Conservation (phyloP, 2,797 vertebrate species). For the Erpetoichthys calabaricus region DNA sequence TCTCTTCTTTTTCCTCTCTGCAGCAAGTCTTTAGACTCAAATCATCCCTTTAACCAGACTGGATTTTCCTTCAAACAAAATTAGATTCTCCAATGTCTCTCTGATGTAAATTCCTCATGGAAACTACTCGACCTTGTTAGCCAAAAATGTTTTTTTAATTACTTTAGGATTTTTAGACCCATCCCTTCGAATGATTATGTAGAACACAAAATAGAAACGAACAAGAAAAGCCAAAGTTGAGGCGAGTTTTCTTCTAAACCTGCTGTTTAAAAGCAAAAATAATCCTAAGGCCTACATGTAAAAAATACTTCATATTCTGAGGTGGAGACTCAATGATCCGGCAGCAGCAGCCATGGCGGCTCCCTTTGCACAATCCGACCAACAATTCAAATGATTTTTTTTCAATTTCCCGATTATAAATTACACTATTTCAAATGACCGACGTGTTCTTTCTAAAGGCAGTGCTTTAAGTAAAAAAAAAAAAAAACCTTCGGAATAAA, state of each 20-base stretch:
- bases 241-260: too few species aligned
- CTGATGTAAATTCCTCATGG: too few species aligned
- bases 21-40: slow-evolving; percentile 25
- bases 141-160: too few species aligned
- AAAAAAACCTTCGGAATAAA: too few species aligned
- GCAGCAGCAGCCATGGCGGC: slow-evolving; percentile 61
- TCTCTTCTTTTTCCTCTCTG: slow-evolving; percentile 20
- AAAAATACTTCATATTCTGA: slow-evolving; percentile 53
- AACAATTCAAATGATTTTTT: slow-evolving; percentile 45
- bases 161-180: too few species aligned
- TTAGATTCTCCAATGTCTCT: slow-evolving; percentile 39
- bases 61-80: slow-evolving; percentile 8
- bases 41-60: slow-evolving; percentile 30
- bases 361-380: slow-evolving; percentile 49
- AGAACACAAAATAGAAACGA: too few species aligned
- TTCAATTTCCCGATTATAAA: slow-evolving; percentile 31
- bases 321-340: slow-evolving; percentile 56
- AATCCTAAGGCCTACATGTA: slow-evolving; percentile 9
- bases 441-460: slow-evolving; percentile 5
- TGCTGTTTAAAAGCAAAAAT: too few species aligned
- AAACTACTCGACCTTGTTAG: too few species aligned
- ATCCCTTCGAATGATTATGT: too few species aligned
- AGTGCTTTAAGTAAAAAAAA: too few species aligned
- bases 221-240: too few species aligned
- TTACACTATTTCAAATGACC: slow-evolving; percentile 19